Evolutionary conservation across 2,888 invertebrate species (phyloP), one percentile per base, ranked within the genome.

Genomic region (Cryptus viduatorius): DNA sequence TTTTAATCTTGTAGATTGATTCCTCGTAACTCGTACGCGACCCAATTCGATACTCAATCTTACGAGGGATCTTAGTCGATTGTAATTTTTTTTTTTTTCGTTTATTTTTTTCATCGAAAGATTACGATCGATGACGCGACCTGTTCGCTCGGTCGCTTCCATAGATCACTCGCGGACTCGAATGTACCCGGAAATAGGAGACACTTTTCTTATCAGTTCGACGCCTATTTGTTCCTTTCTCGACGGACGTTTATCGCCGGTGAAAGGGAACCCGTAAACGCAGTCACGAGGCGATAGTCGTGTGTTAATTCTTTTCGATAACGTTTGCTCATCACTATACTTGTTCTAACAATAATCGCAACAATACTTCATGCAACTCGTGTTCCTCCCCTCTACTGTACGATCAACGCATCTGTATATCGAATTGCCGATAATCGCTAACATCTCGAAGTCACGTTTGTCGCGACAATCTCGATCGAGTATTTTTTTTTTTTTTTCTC

Each of bases 11-110:
- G 14, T 68, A 78, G 50, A 46, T 67, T 67, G 56, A 56, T 81
- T 81, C 73, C 37, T 79, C 50, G 67, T 19, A 10, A 42, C 10
- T 81, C 73, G 48, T 29, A 29, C 61, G 75, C 71, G 84, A 84
- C 81, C 84, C 84, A 84, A 77, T 82, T 82, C 71, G 81, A 79
- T 79, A 71, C 59, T 79, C 78, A 77, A 79, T 81, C 64, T 48
- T 12, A 56, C 46, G 48, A 69, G 37, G 69, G 81, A 78, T 69
- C 65, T 67, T 65, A 24, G 37, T 37, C 37, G 37, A 37, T 37
- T 37, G 37, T 37, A 37, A 7, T 4, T 37, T 8, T 7, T 37
- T 37, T 7, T 37, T 37, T 37, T 7, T 37, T 53, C 8, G 37
- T 31, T 44, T 65, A 56, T 56, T 14, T 48, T 48, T 75, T 24